Conservation (phyloP, 1,140 invertebrate species). For the Elymnias hypermnestra region DNA sequence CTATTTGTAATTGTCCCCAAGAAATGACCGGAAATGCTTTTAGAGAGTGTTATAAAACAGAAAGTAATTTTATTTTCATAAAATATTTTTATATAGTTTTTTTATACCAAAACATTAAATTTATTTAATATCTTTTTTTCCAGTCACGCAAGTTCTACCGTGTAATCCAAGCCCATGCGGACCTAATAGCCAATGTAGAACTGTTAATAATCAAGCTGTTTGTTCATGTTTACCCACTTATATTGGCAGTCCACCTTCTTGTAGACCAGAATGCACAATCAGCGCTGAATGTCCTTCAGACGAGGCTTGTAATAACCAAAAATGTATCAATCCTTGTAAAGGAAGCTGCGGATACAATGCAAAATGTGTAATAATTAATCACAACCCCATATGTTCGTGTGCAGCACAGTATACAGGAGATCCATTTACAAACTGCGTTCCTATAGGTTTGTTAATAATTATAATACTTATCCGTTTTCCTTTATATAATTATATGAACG, state of each 20-base stretch:
- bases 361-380: constrained; percentile 86
- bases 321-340: constrained; percentile 83
- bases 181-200: constrained; percentile 83
- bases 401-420: constrained; percentile 80
- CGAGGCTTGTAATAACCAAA: constrained; percentile 82
- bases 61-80: constrained; percentile 35
- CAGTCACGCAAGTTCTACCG: constrained; percentile 62
- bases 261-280: constrained; percentile 83
- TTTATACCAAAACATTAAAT: constrained; percentile 1
- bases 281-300: constrained; percentile 83
- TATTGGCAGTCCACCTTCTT: constrained; percentile 84
- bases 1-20: constrained; percentile 81
- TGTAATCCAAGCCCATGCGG: constrained; percentile 84
- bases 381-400: constrained; percentile 84
- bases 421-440: constrained; percentile 81
- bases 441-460: constrained; percentile 47
- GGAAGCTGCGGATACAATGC: constrained; percentile 86
- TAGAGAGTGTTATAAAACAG: constrained; percentile 72
- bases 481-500: too few relatives aligned
- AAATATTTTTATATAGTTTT: neutral
- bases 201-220: constrained; percentile 79
- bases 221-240: constrained; percentile 85
- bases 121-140: constrained; percentile 30
- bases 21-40: constrained; percentile 80
- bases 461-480: too few relatives aligned